Base-by-base conservation (phyloP, 2,113 vertebrate genomes). In the Abramis brama region DNA sequence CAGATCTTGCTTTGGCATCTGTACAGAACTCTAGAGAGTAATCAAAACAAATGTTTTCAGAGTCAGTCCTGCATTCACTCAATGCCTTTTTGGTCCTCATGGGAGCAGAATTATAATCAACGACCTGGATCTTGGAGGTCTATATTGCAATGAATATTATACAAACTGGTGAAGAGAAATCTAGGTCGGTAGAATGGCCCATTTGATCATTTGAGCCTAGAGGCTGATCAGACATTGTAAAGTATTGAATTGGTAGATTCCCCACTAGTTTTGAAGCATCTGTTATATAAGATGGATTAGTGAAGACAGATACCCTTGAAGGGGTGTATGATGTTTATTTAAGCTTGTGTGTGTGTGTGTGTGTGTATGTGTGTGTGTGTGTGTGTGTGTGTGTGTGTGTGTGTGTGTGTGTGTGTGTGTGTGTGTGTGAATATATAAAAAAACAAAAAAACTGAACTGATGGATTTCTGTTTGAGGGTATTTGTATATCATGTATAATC, bases 271-370 rank as follows among this genome's bases (percentile, higher is more conserved):
- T 82, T 71, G 52, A 25, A 55, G 68, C 87, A 88, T 87, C 85
- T 88, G 87, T 82, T 83, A 83, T 86, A 79, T 87, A 81, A 84
- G 82, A 86, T 86, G 86, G 70, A 82, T 81, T 27, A 64, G 77
- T 43, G 33, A 23, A 80, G 45, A 70, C 45, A 57, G 25, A 77
- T 62, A 60, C 76, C 62, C 87, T 82, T 52, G 4, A 71, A 81
- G 76, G 57, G 52, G 64, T 88, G 57, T 50, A 83, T 75, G 75
- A 71, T 85, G 86, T 62, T 87, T 74, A 87, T 85, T 83, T 88
- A 81, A 30, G 15, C 33, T 71, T 75, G 68, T 30, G 19, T 86
- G 66, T 43, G 33, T 83, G n/a, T 5, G 12, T 71, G 25, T 59
- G 33, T 83, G n/a, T 5, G 12, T 71, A 21, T 59, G 33, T 83